Percentiles rank a stretch among this genome's conserved stretches.
These are phyloP conservation scores for Hyposoter didymator DNA, from an alignment of 2,888 invertebrate species.

Conservation along the genomic window DNA sequence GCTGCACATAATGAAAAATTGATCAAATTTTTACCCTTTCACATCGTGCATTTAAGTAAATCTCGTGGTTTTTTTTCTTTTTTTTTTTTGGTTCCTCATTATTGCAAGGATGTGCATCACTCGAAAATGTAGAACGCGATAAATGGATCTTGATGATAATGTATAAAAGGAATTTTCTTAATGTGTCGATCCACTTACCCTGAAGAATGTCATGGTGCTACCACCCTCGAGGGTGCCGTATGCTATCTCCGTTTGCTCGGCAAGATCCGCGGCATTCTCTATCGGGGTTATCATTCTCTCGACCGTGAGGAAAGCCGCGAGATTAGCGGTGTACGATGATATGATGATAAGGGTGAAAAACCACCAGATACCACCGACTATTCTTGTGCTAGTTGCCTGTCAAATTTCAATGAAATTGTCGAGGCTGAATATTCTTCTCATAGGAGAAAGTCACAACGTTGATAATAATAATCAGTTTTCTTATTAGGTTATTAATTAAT, in stretches of 20 bases:
- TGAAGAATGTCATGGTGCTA: conserved; percentile 98
- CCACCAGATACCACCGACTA: conserved; percentile 99
- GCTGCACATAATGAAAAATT: no score
- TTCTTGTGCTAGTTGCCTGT: conserved; percentile 95
- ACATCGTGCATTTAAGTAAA: neutral
- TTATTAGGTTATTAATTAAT: conserved; percentile 1
- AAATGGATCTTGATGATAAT: conserved; percentile 37
- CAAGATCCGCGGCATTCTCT: conserved; percentile 97
- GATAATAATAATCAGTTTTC: neutral
- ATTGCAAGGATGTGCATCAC: neutral
- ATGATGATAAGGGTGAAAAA: conserved; percentile 99
- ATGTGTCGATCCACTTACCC: conserved; percentile 86
- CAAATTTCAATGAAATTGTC: conserved; percentile 53
- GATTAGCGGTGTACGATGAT: conserved; percentile 98
- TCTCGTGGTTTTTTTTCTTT: neutral
- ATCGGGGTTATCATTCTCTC: conserved; percentile 98
- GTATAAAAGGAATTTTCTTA: neutral
- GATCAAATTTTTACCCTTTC: neutral
- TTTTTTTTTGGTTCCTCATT: neutral
- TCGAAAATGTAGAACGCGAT: conserved; percentile 25
- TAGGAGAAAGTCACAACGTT: neutral
- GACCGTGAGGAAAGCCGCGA: conserved; percentile 99
- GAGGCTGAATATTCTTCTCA: neutral
- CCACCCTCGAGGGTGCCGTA: conserved; percentile 98
- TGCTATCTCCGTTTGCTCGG: conserved; percentile 95